These are phyloP conservation scores for Pammene fasciana DNA, from an alignment of 2,888 invertebrate species.

Conservation along the genomic window DNA sequence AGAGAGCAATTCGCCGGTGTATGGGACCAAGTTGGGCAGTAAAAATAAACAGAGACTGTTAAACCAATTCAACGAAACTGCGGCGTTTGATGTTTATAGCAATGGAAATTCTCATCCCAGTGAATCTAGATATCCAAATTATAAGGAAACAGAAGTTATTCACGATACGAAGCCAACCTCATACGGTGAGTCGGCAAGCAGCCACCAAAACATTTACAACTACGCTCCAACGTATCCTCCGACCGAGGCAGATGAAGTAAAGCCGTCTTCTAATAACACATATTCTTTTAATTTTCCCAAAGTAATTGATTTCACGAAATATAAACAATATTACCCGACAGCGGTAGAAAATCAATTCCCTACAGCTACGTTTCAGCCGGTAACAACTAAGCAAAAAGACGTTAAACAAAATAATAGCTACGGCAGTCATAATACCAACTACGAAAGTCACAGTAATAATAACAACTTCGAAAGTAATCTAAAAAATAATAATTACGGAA, in stretches of 20 bases:
- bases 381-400: constrained; percentile 29
- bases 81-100: constrained; percentile 56
- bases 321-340: constrained; percentile 62
- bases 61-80: constrained; percentile 57
- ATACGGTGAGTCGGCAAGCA: constrained; percentile 54
- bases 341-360: constrained; percentile 62
- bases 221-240: constrained; percentile 54
- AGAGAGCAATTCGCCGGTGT: constrained; percentile 59
- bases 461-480: too few relatives aligned
- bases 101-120: constrained; percentile 53
- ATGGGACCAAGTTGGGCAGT: constrained; percentile 70
- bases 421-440: constrained; percentile 53
- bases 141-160: constrained; percentile 51
- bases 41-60: constrained; percentile 57
- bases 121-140: constrained; percentile 55
- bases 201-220: constrained; percentile 54
- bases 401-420: constrained; percentile 33
- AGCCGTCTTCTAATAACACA: constrained; percentile 50
- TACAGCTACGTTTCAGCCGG: constrained; percentile 52
- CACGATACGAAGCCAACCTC: constrained; percentile 55
- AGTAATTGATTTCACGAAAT: constrained; percentile 72
- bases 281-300: constrained; percentile 63
- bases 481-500: constrained; percentile 7
- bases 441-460: constrained; percentile 31
- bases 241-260: constrained; percentile 54